Evolutionary conservation across 2,888 invertebrate genomes (phyloP).

Genomic region (Atherix ibis): DNA sequence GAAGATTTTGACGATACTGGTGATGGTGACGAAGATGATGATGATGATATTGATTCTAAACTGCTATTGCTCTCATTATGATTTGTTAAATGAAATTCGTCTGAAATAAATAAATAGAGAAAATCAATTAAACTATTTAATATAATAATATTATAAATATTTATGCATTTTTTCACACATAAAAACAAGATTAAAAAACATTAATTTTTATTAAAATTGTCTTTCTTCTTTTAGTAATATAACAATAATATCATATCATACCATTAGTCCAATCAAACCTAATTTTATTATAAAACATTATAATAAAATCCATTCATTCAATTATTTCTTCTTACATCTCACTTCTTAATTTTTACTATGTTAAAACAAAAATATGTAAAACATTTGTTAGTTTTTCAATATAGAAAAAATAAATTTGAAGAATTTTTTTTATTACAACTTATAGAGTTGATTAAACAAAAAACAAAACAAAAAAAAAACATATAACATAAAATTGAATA

Average conservation of each 20-base stretch:
- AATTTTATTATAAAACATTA: too few species aligned
- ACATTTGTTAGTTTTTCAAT: too few species aligned
- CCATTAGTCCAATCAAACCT: too few species aligned
- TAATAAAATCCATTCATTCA: too few species aligned
- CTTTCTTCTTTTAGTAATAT: too few species aligned
- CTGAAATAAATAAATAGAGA: constrained; percentile 4
- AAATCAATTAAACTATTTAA: constrained; percentile 1
- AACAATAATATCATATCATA: too few species aligned
- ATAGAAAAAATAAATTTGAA: too few species aligned
- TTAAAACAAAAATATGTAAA: too few species aligned
- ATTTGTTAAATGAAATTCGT: constrained; percentile 4
- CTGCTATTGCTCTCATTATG: constrained; percentile 7
- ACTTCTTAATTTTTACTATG: too few species aligned
- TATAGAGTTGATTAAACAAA: background rate
- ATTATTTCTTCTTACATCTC: too few species aligned
- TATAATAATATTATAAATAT: background rate
- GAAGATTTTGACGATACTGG: background rate
- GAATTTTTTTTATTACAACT: too few species aligned
- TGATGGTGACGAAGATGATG: constrained; percentile 16
- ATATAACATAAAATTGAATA: background rate
- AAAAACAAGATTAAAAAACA: constrained; percentile 1
- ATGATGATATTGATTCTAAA: constrained; percentile 18
- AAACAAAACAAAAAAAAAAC: background rate
- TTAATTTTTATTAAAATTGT: too few species aligned
- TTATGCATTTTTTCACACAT: background rate